Base-by-base conservation (phyloP, 2,113 vertebrate genomes). In the Triplophysa rosa region DNA sequence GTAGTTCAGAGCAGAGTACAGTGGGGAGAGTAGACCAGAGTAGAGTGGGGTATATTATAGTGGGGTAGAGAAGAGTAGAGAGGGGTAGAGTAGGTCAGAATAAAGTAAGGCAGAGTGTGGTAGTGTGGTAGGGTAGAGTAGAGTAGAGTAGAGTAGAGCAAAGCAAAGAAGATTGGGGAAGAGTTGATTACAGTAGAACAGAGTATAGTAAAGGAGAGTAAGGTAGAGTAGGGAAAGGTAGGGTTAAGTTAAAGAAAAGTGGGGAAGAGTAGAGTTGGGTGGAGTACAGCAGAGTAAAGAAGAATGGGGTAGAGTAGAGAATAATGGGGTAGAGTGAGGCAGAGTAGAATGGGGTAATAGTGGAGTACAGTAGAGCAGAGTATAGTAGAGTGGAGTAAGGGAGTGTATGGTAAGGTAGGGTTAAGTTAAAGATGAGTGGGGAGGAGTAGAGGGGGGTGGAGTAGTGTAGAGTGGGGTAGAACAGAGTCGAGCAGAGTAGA, bases 1-100 rank as follows among this genome's bases (percentile, higher is more conserved):
- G 67, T 77, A 65, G 69, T 58, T 2, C 19, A 81, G 54, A 42
- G 49, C 65, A 63, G 17, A 21, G 17, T 47, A 59, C 26, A 37
- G 33, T 37, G 64, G n/a, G 16, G 10, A 8, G 59, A 29, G 52
- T 29, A 40, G 26, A 54, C 47, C 4, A 56, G 52, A 56, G 16
- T n/a, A 56, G 52, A 56, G 52, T 11, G 49, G 37, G 54, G 33
- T 5, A 42, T 16, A 19, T 2, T 54, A 54, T 8, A 47, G 26
- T 19, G 10, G 10, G 17, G 12, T 17, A 67, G 29, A 42, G 49
- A 11, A 56, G 33, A 67, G 10, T 23, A 19, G 1, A 78, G 33
- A 2, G 26, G 4, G 14, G 12, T 67, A 70, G 11, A 45, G 21
- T 14, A 68, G 52, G 6, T 14, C 16, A 54, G 17, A 54, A 7